phyloP scores from a whole-genome alignment of 1,140 invertebrate genomes.

The Solenopsis fugax region DNA sequence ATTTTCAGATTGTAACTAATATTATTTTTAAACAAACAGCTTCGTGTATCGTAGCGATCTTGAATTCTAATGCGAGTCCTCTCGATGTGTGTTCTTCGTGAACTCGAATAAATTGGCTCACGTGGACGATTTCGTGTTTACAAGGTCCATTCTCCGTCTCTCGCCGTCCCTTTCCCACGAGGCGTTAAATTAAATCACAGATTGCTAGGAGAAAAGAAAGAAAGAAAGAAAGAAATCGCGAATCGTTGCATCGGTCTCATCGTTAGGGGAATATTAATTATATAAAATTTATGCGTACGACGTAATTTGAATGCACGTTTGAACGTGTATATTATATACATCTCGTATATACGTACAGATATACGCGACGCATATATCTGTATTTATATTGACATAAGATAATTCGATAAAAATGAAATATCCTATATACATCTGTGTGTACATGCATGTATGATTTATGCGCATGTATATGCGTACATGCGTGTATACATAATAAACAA shows the following conservation, averaged over 20 bases:
- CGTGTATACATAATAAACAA: conserved; percentile 57
- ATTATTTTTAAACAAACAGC: background rate
- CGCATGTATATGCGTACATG: conserved; percentile 39
- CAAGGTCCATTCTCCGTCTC: background rate
- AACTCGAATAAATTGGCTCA: conserved; percentile 7
- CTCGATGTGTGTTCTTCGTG: conserved; percentile 19
- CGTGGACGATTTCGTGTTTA: conserved; percentile 14
- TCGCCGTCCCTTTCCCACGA: conserved; percentile 27
- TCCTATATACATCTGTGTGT: conserved; percentile 18
- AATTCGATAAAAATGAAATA: background rate
- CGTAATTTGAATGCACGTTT: background rate
- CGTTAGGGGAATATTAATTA: conserved; percentile 35
- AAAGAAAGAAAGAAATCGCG: conserved; percentile 18
- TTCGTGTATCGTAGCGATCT: conserved; percentile 21
- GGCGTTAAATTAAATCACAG: conserved; percentile 25
- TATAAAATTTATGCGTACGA: conserved; percentile 44
- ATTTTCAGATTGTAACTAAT: conserved; percentile 14
- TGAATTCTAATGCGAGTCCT: conserved; percentile 11
- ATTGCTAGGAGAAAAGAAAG: background rate
- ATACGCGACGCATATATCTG: conserved; percentile 3
- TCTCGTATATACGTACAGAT: conserved; percentile 45
- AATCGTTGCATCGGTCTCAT: conserved; percentile 40
- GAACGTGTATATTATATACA: background rate
- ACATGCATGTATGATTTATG: background rate
- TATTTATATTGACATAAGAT: conserved; percentile 27